Evolutionary conservation across 2,888 invertebrate species (phyloP).

Genomic region (Synanthedon tipuliformis): DNA sequence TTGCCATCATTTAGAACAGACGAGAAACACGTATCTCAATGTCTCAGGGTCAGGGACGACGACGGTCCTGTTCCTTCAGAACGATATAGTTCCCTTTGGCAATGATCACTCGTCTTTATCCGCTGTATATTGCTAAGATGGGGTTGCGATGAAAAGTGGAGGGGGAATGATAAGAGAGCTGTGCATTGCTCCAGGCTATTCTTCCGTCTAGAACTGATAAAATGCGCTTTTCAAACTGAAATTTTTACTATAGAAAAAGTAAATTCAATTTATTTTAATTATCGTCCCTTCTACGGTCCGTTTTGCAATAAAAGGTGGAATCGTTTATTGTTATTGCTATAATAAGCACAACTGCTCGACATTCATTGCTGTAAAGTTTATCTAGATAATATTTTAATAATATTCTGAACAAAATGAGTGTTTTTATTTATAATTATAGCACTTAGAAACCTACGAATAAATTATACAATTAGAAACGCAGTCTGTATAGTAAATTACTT

Average conservation of each 20-base stretch:
- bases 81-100: conserved; percentile 19
- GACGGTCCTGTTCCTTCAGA: conserved; percentile 20
- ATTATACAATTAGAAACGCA: too few species aligned
- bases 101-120: conserved; percentile 22
- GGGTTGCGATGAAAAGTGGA: conserved; percentile 7
- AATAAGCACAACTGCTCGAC: background rate
- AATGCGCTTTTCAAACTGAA: conserved; percentile 21
- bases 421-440: too few species aligned
- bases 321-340: conserved; percentile 14
- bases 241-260: conserved; percentile 1
- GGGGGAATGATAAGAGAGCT: conserved; percentile 17
- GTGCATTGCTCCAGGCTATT: conserved; percentile 28
- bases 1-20: conserved; percentile 19
- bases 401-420: too few species aligned
- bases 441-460: too few species aligned
- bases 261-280: conserved; percentile 32
- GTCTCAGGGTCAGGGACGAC: conserved; percentile 23
- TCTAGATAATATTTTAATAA: too few species aligned
- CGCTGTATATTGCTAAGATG: conserved; percentile 10
- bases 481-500: too few species aligned
- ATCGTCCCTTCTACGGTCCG: conserved; percentile 7
- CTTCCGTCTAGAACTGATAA: conserved; percentile 35
- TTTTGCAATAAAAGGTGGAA: conserved; percentile 4
- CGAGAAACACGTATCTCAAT: conserved; percentile 5
- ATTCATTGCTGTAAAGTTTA: background rate